phyloP scores from a whole-genome alignment of 2,797 vertebrate species.

The Siniperca scherzeri region DNA sequence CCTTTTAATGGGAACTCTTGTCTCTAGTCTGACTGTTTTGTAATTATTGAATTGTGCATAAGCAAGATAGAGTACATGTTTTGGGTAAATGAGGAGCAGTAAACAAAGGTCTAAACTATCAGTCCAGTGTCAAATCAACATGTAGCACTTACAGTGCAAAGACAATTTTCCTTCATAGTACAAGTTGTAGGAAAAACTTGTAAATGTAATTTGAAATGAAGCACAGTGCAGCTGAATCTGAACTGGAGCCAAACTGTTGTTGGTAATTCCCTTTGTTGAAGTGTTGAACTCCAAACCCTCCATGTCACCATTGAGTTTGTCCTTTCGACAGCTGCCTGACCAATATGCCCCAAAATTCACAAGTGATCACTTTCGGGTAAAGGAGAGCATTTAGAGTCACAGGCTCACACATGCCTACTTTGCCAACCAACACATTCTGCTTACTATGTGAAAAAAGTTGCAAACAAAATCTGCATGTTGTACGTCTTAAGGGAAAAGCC shows the following conservation, averaged over 20 bases:
- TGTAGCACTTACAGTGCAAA: background rate
- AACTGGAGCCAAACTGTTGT: background rate
- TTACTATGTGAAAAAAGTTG: background rate
- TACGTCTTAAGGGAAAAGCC: background rate
- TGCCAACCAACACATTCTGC: background rate
- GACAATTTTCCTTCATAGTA: background rate
- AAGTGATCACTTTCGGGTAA: background rate
- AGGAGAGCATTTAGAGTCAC: background rate
- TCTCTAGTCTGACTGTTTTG: background rate
- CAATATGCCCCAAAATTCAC: background rate
- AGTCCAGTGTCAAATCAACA: background rate
- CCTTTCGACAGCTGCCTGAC: background rate
- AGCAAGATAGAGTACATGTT: background rate
- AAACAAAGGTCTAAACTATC: background rate
- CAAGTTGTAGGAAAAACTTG: background rate
- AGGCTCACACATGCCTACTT: background rate
- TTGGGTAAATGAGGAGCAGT: slow-evolving; percentile 1
- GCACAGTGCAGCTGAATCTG: background rate
- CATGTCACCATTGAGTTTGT: background rate
- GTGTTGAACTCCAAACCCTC: background rate
- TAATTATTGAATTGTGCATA: background rate
- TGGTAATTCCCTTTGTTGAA: background rate
- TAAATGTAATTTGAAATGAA: background rate
- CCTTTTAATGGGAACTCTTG: background rate
- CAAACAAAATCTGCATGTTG: background rate